Conservation (phyloP, 2,888 invertebrate genomes). For the Caenorhabditis imperialis region DNA sequence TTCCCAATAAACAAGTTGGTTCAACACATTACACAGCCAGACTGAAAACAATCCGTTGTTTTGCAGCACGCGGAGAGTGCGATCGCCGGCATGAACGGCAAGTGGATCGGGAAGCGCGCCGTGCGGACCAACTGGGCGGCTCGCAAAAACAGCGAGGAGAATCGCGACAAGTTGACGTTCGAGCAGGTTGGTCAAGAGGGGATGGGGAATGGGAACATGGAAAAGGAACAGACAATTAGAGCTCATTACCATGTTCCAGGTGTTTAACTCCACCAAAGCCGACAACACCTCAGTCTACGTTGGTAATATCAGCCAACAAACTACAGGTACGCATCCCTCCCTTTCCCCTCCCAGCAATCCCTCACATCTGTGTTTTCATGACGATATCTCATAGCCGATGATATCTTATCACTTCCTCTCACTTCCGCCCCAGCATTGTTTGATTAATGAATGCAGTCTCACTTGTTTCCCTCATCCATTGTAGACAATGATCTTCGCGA, state of each 20-base stretch:
- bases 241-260: too few species aligned
- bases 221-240: too few species aligned
- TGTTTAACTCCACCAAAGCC: conserved; percentile 96
- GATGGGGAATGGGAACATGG: too few species aligned
- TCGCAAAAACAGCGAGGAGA: conserved; percentile 86
- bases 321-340: conserved; percentile 54
- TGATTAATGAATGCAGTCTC: conserved; percentile 31
- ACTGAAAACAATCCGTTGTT: conserved; percentile 3
- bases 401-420: conserved; percentile 1
- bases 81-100: conserved; percentile 97
- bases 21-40: too few species aligned
- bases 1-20: conserved; percentile 91
- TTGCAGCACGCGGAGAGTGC: conserved; percentile 92
- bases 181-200: conserved; percentile 70
- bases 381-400: conserved; percentile 2
- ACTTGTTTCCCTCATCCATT: conserved; percentile 5
- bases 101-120: conserved; percentile 95
- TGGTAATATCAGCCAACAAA: conserved; percentile 85
- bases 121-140: conserved; percentile 99
- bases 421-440: conserved; percentile 30
- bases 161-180: conserved; percentile 68
- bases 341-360: neutral
- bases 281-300: conserved; percentile 99
- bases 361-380: neutral
- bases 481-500: conserved; percentile 94